Evolutionary conservation across 2,113 vertebrate species (phyloP), one percentile per base, ranked within the genome.

Genomic region (Malurus elegans): DNA sequence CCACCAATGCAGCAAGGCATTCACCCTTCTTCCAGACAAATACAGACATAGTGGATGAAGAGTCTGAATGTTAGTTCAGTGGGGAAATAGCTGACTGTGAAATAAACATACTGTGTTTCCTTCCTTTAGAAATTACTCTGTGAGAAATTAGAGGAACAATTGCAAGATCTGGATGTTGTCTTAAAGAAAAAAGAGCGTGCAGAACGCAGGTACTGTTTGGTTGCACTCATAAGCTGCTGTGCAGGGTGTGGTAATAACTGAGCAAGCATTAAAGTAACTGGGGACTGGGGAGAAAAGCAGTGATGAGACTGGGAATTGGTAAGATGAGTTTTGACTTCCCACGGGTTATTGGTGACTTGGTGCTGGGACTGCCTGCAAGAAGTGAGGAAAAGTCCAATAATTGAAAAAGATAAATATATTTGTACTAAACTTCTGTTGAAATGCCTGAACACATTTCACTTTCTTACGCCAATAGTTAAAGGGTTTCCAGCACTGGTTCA

Each of bases 151-250:
- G 99, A 99, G 93, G 99, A 99, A 84, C 99, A 99, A 70, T 97
- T 99, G 64, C 99, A 98, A 97, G 99, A 99, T 87, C 98, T 99
- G 97, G 99, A 99, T 93, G 98, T 99, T 40, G 98, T 98, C 85
- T 98, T 99, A 92, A 99, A 99, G 98, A 99, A 99, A 95, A 99
- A 97, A 86, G 99, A 99, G 79, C 95, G 99, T 74, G 99, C 99
- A 16, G 99, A 99, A 89, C 98, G 99, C 96, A 99, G 99, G 99
- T 99, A 97, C 50, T 56, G 3, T 40, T 78, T 71, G 45, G 67
- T 31, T 64, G 75, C 28, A 24, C 50, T 79, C 15, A 25, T 16
- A 9, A 64, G 81, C 53, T 81, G 65, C 67, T 76, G 1, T 42
- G 50, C 26, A 32, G 25, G 75, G 57, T 25, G 10, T 48, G 3